Evolutionary conservation across 2,113 vertebrate genomes (phyloP), one percentile per base, ranked within the genome.

Genomic region (Passer domesticus): DNA sequence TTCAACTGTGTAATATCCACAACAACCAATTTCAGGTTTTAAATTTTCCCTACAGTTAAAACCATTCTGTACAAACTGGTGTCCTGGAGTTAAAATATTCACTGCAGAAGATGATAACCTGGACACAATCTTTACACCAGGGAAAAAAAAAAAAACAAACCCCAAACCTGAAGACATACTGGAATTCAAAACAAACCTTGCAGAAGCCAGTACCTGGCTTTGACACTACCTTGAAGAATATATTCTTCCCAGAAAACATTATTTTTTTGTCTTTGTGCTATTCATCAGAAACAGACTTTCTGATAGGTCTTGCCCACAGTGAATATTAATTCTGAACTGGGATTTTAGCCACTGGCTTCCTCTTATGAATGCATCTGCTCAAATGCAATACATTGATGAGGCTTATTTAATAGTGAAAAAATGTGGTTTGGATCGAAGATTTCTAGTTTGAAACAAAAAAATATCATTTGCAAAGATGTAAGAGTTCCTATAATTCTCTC

Each of bases 91-190:
- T 92, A 33, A 87, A 86, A 44, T 33, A n/a, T 4, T 35, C 7
- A 15, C 11, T 62, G 18, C 15, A 52, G 46, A 72, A 92, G 58
- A 27, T 50, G 28, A 33, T 44, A 68, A 79, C 9, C 1, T 53
- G 35, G n/a, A 55, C 50, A 89, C 20, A 60, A 21, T 41, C 22
- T 83, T 59, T 60, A 77, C 17, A 59, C 5, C 3, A 16, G 7
- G 4, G 4, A 0, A 11, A 15, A 19, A 62, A 15, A 37, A 37
- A 37, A 37, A 37, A 37, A 37, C 35, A 37, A 37, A 7, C 0
- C 1, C 7, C 17, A 27, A 31, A 24, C 20, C 6, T 39, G 18
- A 39, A 44, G 18, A 6, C 13, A 46, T n/a, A 37, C 5, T 50
- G 23, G 27, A 74, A 77, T 43, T 87, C 33, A 72, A 56, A 93